A percentile compares a stretch with the other conserved stretches of the same genome.
phyloP scores from a whole-genome alignment of 2,797 vertebrate species.

The Syndactyla subalaris region DNA sequence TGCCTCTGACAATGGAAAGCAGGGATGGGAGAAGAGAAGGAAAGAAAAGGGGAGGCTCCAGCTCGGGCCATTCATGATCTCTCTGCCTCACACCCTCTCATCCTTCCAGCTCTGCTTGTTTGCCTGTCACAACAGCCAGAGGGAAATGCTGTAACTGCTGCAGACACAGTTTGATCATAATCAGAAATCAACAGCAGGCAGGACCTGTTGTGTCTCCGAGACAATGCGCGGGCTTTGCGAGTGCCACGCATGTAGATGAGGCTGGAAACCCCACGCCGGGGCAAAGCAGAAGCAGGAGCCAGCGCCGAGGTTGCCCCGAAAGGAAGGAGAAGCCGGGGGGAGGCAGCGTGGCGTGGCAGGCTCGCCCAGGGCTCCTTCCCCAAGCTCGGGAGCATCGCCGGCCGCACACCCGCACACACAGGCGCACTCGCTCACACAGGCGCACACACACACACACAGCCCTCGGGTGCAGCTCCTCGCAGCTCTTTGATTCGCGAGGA shows the following conservation, averaged over 20 bases:
- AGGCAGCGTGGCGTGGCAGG: not conserved
- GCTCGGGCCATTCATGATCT: not conserved
- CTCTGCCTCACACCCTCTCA: slow-evolving; percentile 17
- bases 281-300: not conserved
- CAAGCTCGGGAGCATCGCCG: not conserved
- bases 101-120: slow-evolving; percentile 53
- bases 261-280: not conserved
- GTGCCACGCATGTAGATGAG: slow-evolving; percentile 44
- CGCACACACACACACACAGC: slow-evolving; percentile 23
- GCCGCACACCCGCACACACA: not conserved
- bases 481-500: slow-evolving; percentile 38
- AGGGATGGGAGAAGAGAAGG: not conserved
- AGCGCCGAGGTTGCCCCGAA: not conserved
- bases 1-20: slow-evolving; percentile 21
- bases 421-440: slow-evolving; percentile 9
- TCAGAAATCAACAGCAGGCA: slow-evolving; percentile 15
- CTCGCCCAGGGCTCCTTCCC: not conserved
- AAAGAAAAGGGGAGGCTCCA: slow-evolving; percentile 42
- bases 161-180: not conserved
- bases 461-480: slow-evolving; percentile 27
- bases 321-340: slow-evolving; percentile 16
- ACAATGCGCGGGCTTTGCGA: slow-evolving; percentile 25
- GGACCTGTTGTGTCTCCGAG: slow-evolving; percentile 63
- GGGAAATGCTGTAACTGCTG: not conserved
- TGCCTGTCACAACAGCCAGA: slow-evolving; percentile 34